Conservation (phyloP, 2,888 invertebrate genomes). For the Polyommatus iphigenia region DNA sequence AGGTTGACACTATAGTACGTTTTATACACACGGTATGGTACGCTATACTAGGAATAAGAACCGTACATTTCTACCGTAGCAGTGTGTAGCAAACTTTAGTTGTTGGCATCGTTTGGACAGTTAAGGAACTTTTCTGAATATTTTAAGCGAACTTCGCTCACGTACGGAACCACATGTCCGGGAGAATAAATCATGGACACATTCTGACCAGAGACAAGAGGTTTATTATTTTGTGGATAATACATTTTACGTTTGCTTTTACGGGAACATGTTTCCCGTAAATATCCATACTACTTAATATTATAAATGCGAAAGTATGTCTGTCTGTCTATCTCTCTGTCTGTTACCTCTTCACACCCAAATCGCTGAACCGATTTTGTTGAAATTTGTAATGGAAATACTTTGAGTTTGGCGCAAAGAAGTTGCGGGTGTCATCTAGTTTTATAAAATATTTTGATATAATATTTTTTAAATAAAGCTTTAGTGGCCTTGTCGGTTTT, state of each 20-base stretch:
- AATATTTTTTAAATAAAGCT: no score
- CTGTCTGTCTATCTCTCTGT: background rate
- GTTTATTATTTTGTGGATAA: slow-evolving; percentile 11
- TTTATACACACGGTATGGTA: no score
- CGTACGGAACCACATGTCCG: slow-evolving; percentile 1
- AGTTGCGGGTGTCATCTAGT: no score
- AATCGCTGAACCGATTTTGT: no score
- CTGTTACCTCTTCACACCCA: no score
- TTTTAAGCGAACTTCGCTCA: slow-evolving; percentile 5
- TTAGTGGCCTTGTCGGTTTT: no score
- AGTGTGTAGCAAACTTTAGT: background rate
- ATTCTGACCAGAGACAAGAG: background rate
- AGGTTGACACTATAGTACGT: no score
- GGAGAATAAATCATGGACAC: slow-evolving; percentile 15
- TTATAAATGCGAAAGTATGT: background rate
- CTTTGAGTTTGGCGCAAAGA: no score
- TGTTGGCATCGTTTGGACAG: slow-evolving; percentile 16
- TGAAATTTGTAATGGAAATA: no score
- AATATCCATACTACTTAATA: background rate
- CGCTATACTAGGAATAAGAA: background rate
- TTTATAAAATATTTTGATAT: no score
- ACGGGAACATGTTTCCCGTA: background rate
- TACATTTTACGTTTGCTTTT: background rate
- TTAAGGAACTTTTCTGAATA: slow-evolving; percentile 22
- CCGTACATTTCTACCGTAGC: background rate